A percentile compares a stretch with the other conserved stretches of the same genome.
These are phyloP conservation scores for Ivindomyrus marchei DNA, from an alignment of 2,113 vertebrate genomes.

Conservation along the genomic window DNA sequence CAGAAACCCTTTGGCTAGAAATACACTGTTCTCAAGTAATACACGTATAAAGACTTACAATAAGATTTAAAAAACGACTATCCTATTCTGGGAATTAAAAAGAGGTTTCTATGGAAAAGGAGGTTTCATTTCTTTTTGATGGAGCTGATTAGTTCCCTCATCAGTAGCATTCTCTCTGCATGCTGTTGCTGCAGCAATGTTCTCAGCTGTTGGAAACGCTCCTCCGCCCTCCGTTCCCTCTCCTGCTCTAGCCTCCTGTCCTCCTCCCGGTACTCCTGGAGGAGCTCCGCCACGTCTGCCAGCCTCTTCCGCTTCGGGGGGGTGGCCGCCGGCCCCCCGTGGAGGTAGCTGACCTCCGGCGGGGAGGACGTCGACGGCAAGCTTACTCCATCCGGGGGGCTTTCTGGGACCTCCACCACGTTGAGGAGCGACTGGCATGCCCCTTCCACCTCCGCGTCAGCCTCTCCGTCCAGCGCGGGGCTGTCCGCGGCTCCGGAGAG, in stretches of 20 bases:
- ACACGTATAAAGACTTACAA: conserved; percentile 10
- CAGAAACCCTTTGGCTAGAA: background rate
- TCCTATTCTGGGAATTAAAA: conserved; percentile 7
- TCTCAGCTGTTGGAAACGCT: conserved; percentile 14
- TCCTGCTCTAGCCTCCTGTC: background rate
- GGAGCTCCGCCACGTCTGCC: conserved; percentile 16
- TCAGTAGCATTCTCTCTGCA: background rate
- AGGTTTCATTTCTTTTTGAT: conserved; percentile 9
- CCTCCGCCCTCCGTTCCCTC: conserved; percentile 2
- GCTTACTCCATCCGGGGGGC: background rate
- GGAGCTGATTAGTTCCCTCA: conserved; percentile 13
- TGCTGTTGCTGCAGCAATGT: conserved; percentile 15
- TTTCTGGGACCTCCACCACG: conserved; percentile 11
- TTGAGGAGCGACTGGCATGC: conserved; percentile 12
- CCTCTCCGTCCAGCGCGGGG: background rate
- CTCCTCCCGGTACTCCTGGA: conserved; percentile 20
- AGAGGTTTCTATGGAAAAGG: conserved; percentile 2
- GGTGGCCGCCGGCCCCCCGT: background rate
- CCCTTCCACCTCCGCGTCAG: background rate
- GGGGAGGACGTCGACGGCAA: conserved; percentile 1
- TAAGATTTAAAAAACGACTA: conserved; percentile 4
- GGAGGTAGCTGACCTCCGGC: background rate
- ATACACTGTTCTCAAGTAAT: conserved; percentile 12
- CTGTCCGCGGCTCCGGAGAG: background rate
- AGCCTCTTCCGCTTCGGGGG: background rate